Conservation (phyloP, 1,140 invertebrate species). For the Parapsyche elsis region DNA sequence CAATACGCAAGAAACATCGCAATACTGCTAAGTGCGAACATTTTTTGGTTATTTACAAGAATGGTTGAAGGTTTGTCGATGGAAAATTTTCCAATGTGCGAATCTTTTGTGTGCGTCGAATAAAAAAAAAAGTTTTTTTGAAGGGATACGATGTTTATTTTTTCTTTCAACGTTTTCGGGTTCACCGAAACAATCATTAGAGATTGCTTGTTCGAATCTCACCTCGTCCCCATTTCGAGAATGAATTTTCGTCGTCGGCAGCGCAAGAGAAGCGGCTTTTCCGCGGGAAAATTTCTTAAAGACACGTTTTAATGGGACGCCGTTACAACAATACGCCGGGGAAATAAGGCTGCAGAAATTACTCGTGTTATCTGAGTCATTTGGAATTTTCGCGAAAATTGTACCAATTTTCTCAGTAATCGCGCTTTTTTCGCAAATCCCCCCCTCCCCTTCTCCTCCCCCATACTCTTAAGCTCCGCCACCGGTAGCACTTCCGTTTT, state of each 20-base stretch:
- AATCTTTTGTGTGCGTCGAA: too few relatives aligned
- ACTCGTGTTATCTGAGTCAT: conserved; percentile 43
- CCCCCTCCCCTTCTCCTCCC: not conserved
- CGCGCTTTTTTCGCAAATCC: conserved; percentile 3
- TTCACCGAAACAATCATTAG: conserved; percentile 37
- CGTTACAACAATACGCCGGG: conserved; percentile 47
- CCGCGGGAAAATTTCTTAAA: conserved; percentile 45
- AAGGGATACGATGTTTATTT: too few relatives aligned
- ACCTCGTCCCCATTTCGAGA: not conserved
- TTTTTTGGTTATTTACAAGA: too few relatives aligned
- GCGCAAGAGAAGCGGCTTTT: conserved; percentile 1
- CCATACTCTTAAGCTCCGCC: not conserved
- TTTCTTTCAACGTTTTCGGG: not conserved
- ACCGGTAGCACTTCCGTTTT: not conserved
- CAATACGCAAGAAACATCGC: too few relatives aligned
- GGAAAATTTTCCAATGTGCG: too few relatives aligned
- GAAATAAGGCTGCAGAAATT: conserved; percentile 49
- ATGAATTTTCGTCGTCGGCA: conserved; percentile 3
- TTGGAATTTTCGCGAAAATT: conserved; percentile 40
- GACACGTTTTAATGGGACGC: conserved; percentile 46
- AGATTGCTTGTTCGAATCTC: conserved; percentile 43
- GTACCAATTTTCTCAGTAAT: conserved; percentile 32
- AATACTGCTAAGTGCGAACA: too few relatives aligned
- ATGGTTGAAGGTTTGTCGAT: too few relatives aligned
- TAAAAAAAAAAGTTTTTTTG: too few relatives aligned